Evolutionary conservation across 2,113 vertebrate species (phyloP), one percentile per base, ranked within the genome.

Genomic region (Artemisiospiza belli): DNA sequence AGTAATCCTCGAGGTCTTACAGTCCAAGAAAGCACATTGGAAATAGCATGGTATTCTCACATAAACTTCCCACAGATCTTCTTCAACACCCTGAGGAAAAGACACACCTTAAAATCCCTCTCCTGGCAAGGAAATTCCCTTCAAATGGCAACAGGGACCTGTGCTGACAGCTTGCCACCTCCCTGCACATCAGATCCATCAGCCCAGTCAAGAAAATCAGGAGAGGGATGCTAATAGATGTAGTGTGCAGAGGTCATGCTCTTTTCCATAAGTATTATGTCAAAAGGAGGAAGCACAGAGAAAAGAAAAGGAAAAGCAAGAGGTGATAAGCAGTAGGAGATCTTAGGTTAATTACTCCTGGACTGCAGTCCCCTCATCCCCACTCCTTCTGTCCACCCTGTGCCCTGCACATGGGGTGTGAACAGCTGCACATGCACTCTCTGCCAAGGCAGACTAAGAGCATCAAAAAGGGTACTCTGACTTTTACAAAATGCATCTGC

Each of bases 381-480:
- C 23, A 28, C 21, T 90, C 43, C 41, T 15, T 16, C 61, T 39
- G 63, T 63, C 55, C 11, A 8, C 43, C 68, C 68, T 22, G 57
- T 43, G 54, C 54, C 78, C 78, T 44, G 83, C 88, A 82, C 44
- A 64, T 0, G 23, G 88, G 83, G 57, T 58, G 44, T 27, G 90
- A 94, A 92, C 96, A 97, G 94, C 94, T 96, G 93, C 92, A 87
- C 18, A 47, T 0, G 3, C 62, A 68, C 85, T 39, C 69, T 72
- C 68, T 78, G 92, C 87, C 86, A 94, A 92, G 78, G 83, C 86
- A 92, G 92, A 87, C 37, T 5, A 63, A 87, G 74, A 17, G 44
- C 91, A 96, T 84, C 81, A 90, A 64, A 89, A 96, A 92, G 83
- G 67, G 61, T 88, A 63, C 78, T 87, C 78, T 94, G 87, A 93